phyloP scores from a whole-genome alignment of 2,888 invertebrate species.

The Ypsolopha sequella region DNA sequence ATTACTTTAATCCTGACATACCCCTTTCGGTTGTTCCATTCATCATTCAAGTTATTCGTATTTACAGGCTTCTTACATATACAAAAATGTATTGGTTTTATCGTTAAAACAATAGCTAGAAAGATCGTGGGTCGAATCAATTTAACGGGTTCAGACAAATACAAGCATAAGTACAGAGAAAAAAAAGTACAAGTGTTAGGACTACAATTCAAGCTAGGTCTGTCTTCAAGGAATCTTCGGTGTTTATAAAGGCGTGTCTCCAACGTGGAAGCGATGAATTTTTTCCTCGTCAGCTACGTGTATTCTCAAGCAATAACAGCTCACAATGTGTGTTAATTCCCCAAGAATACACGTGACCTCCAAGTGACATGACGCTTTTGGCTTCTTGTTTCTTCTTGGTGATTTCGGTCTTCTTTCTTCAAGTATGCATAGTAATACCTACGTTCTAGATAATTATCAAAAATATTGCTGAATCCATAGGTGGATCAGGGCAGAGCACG shows the following conservation, averaged over 20 bases:
- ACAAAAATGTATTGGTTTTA: no score
- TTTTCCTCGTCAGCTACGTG: slow-evolving; percentile 94
- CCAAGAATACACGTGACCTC: slow-evolving; percentile 99
- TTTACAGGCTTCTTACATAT: no score
- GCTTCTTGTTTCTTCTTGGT: slow-evolving; percentile 13
- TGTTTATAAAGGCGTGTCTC: no score
- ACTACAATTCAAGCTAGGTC: background rate
- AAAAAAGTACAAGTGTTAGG: background rate
- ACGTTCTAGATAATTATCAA: background rate
- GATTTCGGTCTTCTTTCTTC: background rate
- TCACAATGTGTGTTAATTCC: slow-evolving; percentile 95
- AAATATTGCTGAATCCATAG: no score
- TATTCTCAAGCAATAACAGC: slow-evolving; percentile 99
- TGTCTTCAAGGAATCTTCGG: background rate
- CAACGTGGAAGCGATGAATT: slow-evolving; percentile 27
- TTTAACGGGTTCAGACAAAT: no score
- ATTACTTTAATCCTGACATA: no score
- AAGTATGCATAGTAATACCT: background rate
- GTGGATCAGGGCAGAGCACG: background rate
- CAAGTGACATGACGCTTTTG: slow-evolving; percentile 61
- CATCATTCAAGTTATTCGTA: no score
- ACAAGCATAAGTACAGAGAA: no score
- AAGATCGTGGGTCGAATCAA: no score
- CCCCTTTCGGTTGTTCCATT: no score
- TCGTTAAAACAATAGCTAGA: no score